Conservation (phyloP, 2,888 invertebrate genomes). For the Exephanes ischioxanthus region DNA sequence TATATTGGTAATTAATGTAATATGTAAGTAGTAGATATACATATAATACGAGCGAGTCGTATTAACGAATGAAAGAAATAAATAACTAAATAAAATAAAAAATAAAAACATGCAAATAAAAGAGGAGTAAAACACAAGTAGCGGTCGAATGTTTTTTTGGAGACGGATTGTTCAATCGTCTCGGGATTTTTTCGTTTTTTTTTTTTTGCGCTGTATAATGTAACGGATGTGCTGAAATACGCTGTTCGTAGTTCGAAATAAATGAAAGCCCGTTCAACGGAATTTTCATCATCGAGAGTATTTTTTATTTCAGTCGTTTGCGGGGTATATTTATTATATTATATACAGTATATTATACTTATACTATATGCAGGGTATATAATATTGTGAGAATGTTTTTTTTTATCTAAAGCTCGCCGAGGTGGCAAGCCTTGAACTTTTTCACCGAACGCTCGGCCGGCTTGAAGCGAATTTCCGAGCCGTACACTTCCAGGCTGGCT, state of each 20-base stretch:
- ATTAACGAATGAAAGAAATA: conserved; percentile 65
- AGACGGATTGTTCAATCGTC: conserved; percentile 54
- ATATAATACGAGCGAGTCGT: conserved; percentile 60
- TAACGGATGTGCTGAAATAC: conserved; percentile 73
- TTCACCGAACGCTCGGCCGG: conserved; percentile 93
- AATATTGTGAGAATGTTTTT: background rate
- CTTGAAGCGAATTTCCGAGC: conserved; percentile 92
- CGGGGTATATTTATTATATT: conserved; percentile 4
- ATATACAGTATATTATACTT: too few relatives aligned
- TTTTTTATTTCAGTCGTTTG: conserved; percentile 44
- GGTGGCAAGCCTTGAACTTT: conserved; percentile 90
- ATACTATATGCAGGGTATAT: too few relatives aligned
- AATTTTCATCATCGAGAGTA: conserved; percentile 26
- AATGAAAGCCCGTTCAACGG: conserved; percentile 73
- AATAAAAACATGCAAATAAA: conserved; percentile 71
- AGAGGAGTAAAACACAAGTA: conserved; percentile 58
- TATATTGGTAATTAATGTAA: conserved; percentile 79
- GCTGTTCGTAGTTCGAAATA: conserved; percentile 77
- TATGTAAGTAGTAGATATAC: conserved; percentile 78
- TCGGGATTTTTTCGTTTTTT: conserved; percentile 72
- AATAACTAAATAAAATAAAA: conserved; percentile 63
- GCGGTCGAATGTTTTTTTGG: conserved; percentile 33
- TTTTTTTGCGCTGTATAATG: conserved; percentile 75
- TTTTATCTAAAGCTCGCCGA: conserved; percentile 86
- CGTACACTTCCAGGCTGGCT: conserved; percentile 90